Percentiles rank a stretch among this genome's conserved stretches.
These are phyloP conservation scores for Pristis pectinata DNA, from an alignment of 2,797 vertebrate species.

Conservation along the genomic window DNA sequence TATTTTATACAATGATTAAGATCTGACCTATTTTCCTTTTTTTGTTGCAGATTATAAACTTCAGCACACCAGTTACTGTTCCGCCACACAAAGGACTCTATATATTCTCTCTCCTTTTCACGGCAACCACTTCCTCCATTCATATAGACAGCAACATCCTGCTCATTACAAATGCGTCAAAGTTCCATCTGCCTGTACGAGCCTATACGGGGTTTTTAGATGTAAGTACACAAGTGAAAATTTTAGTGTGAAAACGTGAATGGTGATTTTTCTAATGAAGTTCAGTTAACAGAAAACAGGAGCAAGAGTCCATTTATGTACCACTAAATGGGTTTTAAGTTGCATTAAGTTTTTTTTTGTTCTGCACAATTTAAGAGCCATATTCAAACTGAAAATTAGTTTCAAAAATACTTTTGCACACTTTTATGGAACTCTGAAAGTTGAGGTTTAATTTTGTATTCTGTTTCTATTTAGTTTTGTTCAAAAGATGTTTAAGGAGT, in stretches of 20 bases:
- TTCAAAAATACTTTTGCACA: not conserved
- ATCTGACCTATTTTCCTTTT: constrained; percentile 41
- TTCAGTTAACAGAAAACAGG: not conserved
- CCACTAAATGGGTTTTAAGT: not conserved
- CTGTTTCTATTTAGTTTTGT: not conserved
- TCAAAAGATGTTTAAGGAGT: not conserved
- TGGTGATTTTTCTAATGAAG: not conserved
- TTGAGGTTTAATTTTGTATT: not conserved
- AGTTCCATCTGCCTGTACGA: constrained; percentile 90
- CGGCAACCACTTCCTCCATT: constrained; percentile 81
- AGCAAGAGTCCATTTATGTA: not conserved
- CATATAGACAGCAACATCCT: constrained; percentile 95
- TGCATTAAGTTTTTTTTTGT: not conserved
- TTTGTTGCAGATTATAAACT: constrained; percentile 81
- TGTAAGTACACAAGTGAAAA: constrained; percentile 60
- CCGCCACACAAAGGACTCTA: constrained; percentile 81
- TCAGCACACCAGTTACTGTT: constrained; percentile 81
- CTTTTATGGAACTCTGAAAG: not conserved
- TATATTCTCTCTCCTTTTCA: constrained; percentile 88
- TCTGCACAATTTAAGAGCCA: not conserved
- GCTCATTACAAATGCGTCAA: constrained; percentile 92
- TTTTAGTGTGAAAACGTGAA: not conserved
- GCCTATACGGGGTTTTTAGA: constrained; percentile 96
- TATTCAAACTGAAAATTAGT: not conserved
- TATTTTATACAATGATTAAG: not conserved